A percentile compares a stretch with the other conserved stretches of the same genome.
Conservation (phyloP, 2,888 invertebrate species). For the Timema podura region DNA sequence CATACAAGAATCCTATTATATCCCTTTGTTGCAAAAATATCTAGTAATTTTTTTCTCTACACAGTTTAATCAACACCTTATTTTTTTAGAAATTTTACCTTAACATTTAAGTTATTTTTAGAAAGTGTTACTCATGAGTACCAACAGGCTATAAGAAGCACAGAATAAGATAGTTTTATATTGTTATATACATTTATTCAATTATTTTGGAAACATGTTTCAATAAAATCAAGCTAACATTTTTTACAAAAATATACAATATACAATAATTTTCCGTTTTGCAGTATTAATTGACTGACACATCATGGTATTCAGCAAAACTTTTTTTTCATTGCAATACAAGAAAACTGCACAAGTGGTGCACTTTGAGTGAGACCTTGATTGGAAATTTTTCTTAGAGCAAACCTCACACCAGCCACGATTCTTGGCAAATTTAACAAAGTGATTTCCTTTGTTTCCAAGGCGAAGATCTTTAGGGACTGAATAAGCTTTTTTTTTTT, state of each 20-base stretch:
- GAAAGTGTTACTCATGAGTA: not conserved
- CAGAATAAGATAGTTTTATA: too few relatives aligned
- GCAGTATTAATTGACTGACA: not conserved
- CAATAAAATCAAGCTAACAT: too few relatives aligned
- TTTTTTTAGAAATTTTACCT: not conserved
- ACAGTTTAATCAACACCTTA: too few relatives aligned
- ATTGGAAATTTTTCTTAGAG: not conserved
- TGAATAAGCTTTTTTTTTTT: too few relatives aligned
- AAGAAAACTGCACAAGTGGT: constrained; percentile 4
- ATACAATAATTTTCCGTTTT: too few relatives aligned
- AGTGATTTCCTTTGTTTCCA: not conserved
- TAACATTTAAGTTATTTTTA: not conserved
- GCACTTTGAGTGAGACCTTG: not conserved
- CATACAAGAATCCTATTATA: too few relatives aligned
- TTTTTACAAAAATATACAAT: too few relatives aligned
- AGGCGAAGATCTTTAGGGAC: constrained; percentile 2
- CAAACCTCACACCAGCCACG: not conserved
- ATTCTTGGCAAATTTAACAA: not conserved
- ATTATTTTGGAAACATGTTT: too few relatives aligned
- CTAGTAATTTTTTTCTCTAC: too few relatives aligned
- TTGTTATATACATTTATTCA: too few relatives aligned
- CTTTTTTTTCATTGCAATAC: constrained; percentile 10
- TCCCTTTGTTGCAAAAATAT: too few relatives aligned
- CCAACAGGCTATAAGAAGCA: too few relatives aligned
- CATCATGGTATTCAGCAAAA: constrained; percentile 6